Base-by-base conservation (phyloP, 2,888 invertebrate genomes). In the Agapetus fuscipes region DNA sequence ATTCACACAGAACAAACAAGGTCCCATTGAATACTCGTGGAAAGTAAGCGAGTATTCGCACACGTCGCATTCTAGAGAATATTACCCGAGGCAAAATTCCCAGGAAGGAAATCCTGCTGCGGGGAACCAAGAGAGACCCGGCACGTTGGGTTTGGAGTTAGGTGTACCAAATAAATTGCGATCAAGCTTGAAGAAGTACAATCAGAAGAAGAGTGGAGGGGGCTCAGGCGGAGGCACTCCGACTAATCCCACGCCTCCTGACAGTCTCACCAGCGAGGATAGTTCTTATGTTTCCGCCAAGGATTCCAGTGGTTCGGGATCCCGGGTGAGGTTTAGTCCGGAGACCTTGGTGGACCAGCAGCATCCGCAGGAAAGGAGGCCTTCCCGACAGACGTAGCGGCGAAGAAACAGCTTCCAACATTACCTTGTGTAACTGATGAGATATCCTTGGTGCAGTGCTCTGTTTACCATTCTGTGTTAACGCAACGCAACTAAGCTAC, bases 221-320 rank as follows among this genome's bases (percentile, higher is more conserved):
- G 72, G 73, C 45, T 77, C 79, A 0, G 78, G 78, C 0, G 80
- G 77, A 0, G 74, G 74, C 11, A 85, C 86, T 1, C 85, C 87
- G 12, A 84, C 86, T 1, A 84, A 85, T 58, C 83, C 84, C 2
- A 87, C 89, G 4, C 88, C 89, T 0, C 87, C 88, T 0, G 89
- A 88, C 52, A 86, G 86, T 49, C 56, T 87, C 43, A 82, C 86
- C 1, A 86, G 87, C 53, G 91, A 91, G 52, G 90, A 89, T 55
- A 85, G 86, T 54, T 87, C 87, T 29, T 91, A 89, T 59, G 79
- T 87, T 50, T 90, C 90, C 6, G 90, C 90, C 12, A 75, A 85
- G 53, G 87, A 86, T 53, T 74, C 77, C 10, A 71, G 77, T 42
- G 78, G 78, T 16, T 80, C 80, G n/a, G 76, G 76, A 45, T 77